A percentile compares a stretch with the other conserved stretches of the same genome.
Conservation (phyloP, 2,797 vertebrate species). For the Strix occidentalis region DNA sequence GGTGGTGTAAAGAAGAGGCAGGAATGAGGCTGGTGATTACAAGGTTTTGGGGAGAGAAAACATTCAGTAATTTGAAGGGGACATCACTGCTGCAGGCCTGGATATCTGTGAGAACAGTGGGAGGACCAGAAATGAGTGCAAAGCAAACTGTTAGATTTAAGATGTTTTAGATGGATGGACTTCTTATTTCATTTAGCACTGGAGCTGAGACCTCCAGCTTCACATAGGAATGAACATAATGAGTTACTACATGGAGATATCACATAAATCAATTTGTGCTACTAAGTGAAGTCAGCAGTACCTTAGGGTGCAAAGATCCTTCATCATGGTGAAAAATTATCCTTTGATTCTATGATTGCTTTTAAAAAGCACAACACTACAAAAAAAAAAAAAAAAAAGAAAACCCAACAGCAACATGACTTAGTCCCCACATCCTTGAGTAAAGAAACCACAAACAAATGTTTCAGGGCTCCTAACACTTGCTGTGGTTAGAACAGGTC, state of each 20-base stretch:
- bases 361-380: not conserved
- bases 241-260: not conserved
- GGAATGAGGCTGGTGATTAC: not conserved
- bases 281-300: not conserved
- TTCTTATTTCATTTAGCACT: not conserved
- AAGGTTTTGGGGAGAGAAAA: not conserved
- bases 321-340: not conserved
- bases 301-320: not conserved
- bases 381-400: not conserved
- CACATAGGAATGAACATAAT: not conserved
- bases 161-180: not conserved
- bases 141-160: not conserved
- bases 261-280: not conserved
- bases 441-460: conserved; percentile 53
- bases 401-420: not conserved
- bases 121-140: not conserved
- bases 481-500: conserved; percentile 38
- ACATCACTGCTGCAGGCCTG: not conserved
- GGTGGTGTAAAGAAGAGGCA: not conserved
- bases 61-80: not conserved
- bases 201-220: not conserved
- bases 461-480: not conserved
- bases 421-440: not conserved
- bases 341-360: not conserved
- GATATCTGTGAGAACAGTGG: not conserved